A percentile compares a stretch with the other conserved stretches of the same genome.
These are phyloP conservation scores for Ophioninae sp. DNA, from an alignment of 2,888 invertebrate genomes.

Conservation along the genomic window DNA sequence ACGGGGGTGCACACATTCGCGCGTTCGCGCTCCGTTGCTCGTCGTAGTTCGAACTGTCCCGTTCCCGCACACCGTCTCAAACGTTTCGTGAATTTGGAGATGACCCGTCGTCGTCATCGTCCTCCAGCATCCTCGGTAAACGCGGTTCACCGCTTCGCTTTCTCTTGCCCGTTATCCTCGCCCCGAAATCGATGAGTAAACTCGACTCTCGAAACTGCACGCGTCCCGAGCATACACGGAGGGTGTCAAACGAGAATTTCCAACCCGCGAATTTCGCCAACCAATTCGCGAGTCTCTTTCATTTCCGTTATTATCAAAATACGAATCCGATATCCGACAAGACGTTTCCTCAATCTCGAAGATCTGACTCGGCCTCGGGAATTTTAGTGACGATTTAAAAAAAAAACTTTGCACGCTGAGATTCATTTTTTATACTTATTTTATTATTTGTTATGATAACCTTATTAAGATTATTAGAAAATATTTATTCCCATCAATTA, in stretches of 20 bases:
- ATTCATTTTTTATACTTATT: too few species aligned
- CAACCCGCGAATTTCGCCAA: slow-evolving; percentile 32
- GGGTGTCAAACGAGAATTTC: slow-evolving; percentile 1
- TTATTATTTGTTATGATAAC: too few species aligned
- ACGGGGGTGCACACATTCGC: slow-evolving; percentile 58
- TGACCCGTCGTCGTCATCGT: slow-evolving; percentile 52
- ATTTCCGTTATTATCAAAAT: background rate
- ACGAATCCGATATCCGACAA: background rate
- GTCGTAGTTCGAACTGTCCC: slow-evolving; percentile 43
- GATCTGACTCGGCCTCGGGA: too few species aligned
- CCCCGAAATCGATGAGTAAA: slow-evolving; percentile 60
- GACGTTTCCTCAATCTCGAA: background rate
- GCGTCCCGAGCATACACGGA: slow-evolving; percentile 1
- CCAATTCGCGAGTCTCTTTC: slow-evolving; percentile 32
- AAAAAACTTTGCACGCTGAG: too few species aligned
- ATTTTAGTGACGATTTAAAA: background rate
- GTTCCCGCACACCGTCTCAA: slow-evolving; percentile 45
- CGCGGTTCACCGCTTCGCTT: slow-evolving; percentile 63
- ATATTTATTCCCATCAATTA: too few species aligned
- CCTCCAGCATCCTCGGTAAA: slow-evolving; percentile 47
- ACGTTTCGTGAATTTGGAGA: slow-evolving; percentile 44
- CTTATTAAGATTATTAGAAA: too few species aligned
- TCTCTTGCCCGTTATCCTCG: slow-evolving; percentile 53
- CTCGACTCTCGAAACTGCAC: slow-evolving; percentile 51
- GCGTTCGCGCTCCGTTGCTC: slow-evolving; percentile 37